Conservation (phyloP, 2,113 vertebrate genomes). For the Grallaria varia region DNA sequence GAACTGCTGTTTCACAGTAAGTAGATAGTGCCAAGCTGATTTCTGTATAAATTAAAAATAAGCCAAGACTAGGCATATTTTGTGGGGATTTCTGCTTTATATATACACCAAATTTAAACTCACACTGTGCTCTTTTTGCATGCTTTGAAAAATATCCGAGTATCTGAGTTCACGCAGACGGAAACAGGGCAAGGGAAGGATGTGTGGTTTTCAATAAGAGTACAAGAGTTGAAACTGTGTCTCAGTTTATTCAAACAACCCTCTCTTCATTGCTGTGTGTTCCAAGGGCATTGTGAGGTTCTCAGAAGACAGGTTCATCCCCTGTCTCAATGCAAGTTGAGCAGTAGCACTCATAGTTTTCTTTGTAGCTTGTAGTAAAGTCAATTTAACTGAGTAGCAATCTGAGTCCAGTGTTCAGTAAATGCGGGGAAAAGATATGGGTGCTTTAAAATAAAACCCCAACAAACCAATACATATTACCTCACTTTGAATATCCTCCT, state of each 20-base stretch:
- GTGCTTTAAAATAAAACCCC: conserved; percentile 50
- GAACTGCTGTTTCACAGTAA: neutral
- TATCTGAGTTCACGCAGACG: neutral
- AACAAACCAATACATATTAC: neutral
- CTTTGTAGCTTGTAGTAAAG: conserved; percentile 33
- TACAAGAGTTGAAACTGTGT: neutral
- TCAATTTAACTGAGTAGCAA: conserved; percentile 67
- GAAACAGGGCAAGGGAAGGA: neutral
- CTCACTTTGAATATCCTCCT: conserved; percentile 40
- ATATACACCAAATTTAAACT: neutral
- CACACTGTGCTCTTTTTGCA: neutral
- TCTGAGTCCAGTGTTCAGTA: neutral
- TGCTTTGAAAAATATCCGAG: neutral
- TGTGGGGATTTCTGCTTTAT: neutral
- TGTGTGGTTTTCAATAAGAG: neutral
- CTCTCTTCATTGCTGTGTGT: neutral
- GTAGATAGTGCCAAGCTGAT: neutral
- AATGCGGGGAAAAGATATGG: neutral
- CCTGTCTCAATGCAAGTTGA: neutral
- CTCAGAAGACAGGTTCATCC: neutral
- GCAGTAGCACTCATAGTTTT: neutral
- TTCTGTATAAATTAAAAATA: neutral
- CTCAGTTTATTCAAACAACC: neutral
- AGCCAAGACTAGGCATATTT: neutral
- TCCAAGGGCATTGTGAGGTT: neutral